A percentile compares a stretch with the other conserved stretches of the same genome.
Evolutionary conservation across 1,140 invertebrate genomes (phyloP).

Genomic region (Pteromalus puparum): DNA sequence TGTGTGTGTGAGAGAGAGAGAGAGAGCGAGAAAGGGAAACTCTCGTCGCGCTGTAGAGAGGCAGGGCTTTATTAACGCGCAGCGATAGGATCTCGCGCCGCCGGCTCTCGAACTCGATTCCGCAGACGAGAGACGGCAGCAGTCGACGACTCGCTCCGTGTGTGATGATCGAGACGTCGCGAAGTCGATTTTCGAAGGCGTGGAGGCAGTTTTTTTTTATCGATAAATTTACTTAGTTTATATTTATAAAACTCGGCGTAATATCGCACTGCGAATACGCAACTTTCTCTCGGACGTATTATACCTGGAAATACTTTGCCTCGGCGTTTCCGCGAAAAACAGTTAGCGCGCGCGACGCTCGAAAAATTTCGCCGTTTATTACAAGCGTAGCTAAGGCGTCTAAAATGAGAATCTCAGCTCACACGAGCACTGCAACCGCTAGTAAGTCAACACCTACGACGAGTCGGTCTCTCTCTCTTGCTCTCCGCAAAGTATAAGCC

Average conservation of each 20-base stretch:
- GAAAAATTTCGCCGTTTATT: slow-evolving; percentile 44
- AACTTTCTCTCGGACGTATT: not conserved
- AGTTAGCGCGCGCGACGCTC: slow-evolving; percentile 38
- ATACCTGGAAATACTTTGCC: slow-evolving; percentile 32
- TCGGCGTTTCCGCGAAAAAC: slow-evolving; percentile 48
- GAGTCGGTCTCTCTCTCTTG: too few species aligned
- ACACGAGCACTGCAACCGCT: not conserved
- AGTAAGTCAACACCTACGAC: slow-evolving; percentile 52
- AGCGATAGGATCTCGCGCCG: slow-evolving; percentile 1
- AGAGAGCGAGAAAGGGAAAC: not conserved
- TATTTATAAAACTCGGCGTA: too few species aligned
- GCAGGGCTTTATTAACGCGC: slow-evolving; percentile 23
- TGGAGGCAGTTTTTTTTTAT: too few species aligned
- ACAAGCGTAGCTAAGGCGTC: slow-evolving; percentile 50
- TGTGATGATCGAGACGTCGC: not conserved
- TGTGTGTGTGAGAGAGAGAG: not conserved
- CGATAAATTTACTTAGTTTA: too few species aligned
- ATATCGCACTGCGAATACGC: too few species aligned
- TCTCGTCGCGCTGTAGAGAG: not conserved
- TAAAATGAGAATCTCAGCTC: slow-evolving; percentile 47
- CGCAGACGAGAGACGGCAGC: not conserved
- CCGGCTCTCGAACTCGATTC: slow-evolving; percentile 11
- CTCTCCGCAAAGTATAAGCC: slow-evolving; percentile 39
- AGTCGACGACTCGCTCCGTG: not conserved
- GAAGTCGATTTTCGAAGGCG: too few species aligned